Conservation (phyloP, 2,797 vertebrate species). For the Tympanoctomys barrerae region DNA sequence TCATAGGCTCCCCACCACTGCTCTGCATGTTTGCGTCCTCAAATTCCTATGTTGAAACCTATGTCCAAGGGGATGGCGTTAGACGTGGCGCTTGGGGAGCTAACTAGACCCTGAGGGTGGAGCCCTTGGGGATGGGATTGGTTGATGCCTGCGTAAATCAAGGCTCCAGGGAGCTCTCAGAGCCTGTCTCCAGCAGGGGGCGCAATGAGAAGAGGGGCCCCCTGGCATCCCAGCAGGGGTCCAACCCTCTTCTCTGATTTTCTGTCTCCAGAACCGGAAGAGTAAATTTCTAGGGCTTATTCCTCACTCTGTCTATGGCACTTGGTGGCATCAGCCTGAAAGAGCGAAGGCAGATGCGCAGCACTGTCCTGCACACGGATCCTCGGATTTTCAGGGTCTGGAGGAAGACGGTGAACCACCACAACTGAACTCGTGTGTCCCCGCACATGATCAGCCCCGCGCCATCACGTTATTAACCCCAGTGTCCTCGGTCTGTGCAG, state of each 20-base stretch:
- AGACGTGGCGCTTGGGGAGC: neutral
- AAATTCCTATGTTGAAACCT: neutral
- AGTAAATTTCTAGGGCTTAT: no score
- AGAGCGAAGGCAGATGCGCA: rapidly evolving
- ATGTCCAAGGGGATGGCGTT: rapidly evolving
- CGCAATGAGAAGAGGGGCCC: rapidly evolving
- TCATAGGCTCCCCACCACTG: neutral
- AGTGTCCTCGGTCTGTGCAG: rapidly evolving
- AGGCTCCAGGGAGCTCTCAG: neutral
- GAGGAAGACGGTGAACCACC: neutral
- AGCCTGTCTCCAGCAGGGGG: neutral
- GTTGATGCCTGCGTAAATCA: neutral
- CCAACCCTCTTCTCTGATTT: neutral
- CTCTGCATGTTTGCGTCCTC: neutral
- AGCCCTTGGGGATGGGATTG: neutral
- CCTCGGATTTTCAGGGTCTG: rapidly evolving
- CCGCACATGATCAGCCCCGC: no score
- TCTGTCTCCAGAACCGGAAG: neutral
- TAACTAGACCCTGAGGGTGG: rapidly evolving
- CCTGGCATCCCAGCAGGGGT: neutral
- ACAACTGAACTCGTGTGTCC: neutral
- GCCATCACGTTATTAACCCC: neutral
- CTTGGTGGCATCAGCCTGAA: neutral
- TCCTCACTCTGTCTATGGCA: neutral
- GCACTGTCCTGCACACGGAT: neutral